Conservation (phyloP, 2,797 vertebrate genomes). For the Channallabes apus region DNA sequence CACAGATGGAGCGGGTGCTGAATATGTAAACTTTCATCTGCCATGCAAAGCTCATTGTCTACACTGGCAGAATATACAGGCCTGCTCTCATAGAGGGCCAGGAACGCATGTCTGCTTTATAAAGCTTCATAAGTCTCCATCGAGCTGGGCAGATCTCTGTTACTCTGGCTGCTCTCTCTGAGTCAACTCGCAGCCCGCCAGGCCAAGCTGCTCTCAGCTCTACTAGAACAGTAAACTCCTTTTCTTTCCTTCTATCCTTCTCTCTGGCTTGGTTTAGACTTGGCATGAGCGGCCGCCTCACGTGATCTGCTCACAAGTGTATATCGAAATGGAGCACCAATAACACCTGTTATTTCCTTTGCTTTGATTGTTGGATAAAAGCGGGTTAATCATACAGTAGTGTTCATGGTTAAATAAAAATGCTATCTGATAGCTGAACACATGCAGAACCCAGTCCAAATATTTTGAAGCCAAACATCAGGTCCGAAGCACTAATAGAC, state of each 20-base stretch:
- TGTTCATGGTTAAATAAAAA: not conserved
- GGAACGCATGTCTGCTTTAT: conserved; percentile 63
- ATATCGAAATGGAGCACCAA: not conserved
- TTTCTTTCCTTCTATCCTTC: not conserved
- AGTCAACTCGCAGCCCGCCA: conserved; percentile 47
- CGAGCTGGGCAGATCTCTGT: conserved; percentile 51
- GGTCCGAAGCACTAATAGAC: not conserved
- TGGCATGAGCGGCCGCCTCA: not conserved
- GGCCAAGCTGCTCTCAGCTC: conserved; percentile 32
- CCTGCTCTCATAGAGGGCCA: conserved; percentile 63
- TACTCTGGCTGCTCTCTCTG: conserved; percentile 48
- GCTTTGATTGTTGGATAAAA: not conserved
- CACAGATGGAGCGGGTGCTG: conserved; percentile 70
- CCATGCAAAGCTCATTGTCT: conserved; percentile 63
- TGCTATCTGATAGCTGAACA: not conserved
- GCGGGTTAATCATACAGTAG: not conserved
- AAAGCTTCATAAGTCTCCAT: conserved; percentile 55
- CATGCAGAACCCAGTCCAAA: not conserved
- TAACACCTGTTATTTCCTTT: not conserved
- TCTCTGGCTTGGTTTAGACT: not conserved
- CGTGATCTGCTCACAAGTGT: not conserved
- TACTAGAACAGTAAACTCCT: conserved; percentile 31
- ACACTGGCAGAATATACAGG: conserved; percentile 68
- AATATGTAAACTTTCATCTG: conserved; percentile 69
- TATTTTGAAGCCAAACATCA: not conserved